Conservation (phyloP, 35 echinoderm and acorn worm genomes). For the Patiria miniata region DNA sequence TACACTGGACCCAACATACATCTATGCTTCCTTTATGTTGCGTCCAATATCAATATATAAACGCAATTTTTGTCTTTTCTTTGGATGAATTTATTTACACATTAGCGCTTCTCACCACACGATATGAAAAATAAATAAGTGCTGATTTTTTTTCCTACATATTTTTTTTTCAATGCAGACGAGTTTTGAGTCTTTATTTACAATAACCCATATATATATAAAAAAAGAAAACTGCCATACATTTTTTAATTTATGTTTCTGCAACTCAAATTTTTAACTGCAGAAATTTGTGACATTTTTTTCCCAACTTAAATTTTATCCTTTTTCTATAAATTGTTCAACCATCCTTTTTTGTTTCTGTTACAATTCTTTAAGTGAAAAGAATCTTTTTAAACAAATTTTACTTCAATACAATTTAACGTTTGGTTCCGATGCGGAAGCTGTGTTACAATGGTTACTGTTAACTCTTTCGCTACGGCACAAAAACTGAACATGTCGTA, state of each 20-base stretch:
- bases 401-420: not conserved
- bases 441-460: too few species aligned
- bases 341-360: not conserved
- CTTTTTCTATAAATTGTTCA: not conserved
- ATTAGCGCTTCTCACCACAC: not conserved
- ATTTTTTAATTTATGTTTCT: not conserved
- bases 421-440: too few species aligned
- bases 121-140: slow-evolving; percentile 20
- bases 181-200: not conserved
- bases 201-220: slow-evolving; percentile 2
- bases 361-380: not conserved
- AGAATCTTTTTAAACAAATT: not conserved
- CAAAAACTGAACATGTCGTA: too few species aligned
- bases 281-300: not conserved
- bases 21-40: too few species aligned
- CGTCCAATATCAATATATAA: too few species aligned
- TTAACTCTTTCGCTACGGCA: too few species aligned
- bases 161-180: not conserved
- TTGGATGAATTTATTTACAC: not conserved
- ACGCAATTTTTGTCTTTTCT: too few species aligned
- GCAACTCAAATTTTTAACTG: not conserved
- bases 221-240: not conserved
- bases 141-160: not conserved
- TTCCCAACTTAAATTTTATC: not conserved
- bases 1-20: too few species aligned